These are phyloP conservation scores for Corythornis vintsioides DNA, from an alignment of 2,113 vertebrate genomes.

Conservation along the genomic window DNA sequence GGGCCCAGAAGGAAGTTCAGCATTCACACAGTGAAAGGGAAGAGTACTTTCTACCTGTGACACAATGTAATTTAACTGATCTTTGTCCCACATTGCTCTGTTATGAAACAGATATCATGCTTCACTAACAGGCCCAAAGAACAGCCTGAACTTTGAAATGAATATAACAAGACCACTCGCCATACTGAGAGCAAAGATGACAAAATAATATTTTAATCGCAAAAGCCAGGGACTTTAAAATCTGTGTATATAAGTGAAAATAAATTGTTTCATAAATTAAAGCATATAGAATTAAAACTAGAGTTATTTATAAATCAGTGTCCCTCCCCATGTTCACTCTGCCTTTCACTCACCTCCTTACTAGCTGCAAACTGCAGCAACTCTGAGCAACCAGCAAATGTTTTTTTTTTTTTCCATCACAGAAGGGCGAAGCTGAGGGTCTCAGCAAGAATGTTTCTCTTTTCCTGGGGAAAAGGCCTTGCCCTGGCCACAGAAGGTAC, in stretches of 20 bases:
- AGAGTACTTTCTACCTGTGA: neutral
- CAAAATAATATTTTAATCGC: neutral
- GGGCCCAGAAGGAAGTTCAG: neutral
- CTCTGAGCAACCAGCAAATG: neutral
- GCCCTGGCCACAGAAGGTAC: fast-evolving
- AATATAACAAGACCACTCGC: neutral
- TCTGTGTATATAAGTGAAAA: neutral
- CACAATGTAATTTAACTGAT: neutral
- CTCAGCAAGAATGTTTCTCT: neutral
- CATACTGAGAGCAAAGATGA: neutral
- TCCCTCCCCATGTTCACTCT: neutral
- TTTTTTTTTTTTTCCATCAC: neutral
- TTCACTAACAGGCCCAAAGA: neutral
- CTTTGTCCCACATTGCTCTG: neutral
- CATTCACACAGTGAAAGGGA: neutral
- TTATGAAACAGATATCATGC: neutral
- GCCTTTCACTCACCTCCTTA: neutral
- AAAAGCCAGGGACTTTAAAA: neutral
- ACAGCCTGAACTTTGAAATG: neutral
- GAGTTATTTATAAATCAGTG: neutral
- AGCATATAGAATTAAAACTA: neutral
- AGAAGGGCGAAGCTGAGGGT: neutral
- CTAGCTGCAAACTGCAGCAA: fast-evolving
- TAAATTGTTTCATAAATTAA: neutral
- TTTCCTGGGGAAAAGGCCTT: neutral